Base-by-base conservation (phyloP, 2,797 vertebrate species). In the Tamandua tetradactyla region DNA sequence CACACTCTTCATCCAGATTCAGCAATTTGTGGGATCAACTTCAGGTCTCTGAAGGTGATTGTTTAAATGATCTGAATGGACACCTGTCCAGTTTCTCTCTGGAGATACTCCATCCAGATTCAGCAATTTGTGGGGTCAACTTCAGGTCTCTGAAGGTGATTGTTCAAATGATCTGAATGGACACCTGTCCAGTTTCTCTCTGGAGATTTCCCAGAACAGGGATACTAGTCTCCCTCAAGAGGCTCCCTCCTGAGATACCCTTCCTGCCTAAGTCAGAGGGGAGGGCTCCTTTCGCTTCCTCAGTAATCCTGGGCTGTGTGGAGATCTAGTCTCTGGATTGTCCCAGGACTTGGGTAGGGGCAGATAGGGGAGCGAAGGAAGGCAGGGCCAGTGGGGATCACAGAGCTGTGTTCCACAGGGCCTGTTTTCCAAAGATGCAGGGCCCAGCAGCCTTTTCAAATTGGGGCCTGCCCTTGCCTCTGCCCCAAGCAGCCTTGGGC, bases 401-500 rank as follows among this genome's bases (percentile, higher is more conserved):
- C 93, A 96, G 95, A 92, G 1, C 25, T 2, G n/a, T 69, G 95
- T 94, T 97, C 57, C 37, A 57, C 95, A 87, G 0, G 87, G 96
- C 83, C 94, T 89, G 0, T 89, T 91, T 96, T 96, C 93, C 32
- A 69, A 64, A 1, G 79, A 93, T 2, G 35, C 91, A 87, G n/a
- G 66, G 86, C 95, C 93, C 1, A 10, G 83, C 32, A 35, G 52
- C 96, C 91, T 86, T 95, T 97, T 96, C 97, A 96, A 96, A 96
- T 96, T 32, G 32, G 66, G 92, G 52, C 62, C 96, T 98, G 97
- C 97, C 97, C 96, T 98, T 98, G 98, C 97, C 96, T 0, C 0
- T 9, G 75, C 82, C 98, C 98, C 98, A 98, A 94, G 82, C 96
- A 85, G 96, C 96, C 97, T 97, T 92, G 40, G 98, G 97, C 97